phyloP scores from a whole-genome alignment of 2,888 invertebrate species.

The Fragum whitleyi region DNA sequence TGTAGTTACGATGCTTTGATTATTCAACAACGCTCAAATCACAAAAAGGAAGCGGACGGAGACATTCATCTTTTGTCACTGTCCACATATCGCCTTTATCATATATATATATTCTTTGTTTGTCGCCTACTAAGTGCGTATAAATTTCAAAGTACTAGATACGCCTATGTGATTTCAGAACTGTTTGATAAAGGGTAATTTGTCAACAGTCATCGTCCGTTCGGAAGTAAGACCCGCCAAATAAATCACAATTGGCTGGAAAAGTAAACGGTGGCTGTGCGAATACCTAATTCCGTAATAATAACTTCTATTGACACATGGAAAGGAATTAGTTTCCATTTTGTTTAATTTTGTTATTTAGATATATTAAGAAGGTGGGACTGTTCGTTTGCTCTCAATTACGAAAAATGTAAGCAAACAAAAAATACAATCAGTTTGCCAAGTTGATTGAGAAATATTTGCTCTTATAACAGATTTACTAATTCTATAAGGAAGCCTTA shows the following conservation, averaged over 20 bases:
- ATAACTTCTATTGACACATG: slow-evolving; percentile 42
- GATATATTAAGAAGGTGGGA: slow-evolving; percentile 64
- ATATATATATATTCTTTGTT: too few species aligned
- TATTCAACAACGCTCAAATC: too few species aligned
- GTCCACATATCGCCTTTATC: too few species aligned
- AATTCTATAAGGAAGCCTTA: background rate
- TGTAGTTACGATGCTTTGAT: too few species aligned
- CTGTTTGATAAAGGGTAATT: background rate
- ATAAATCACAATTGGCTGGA: slow-evolving; percentile 45
- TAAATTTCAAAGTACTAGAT: too few species aligned
- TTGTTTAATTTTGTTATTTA: slow-evolving; percentile 74
- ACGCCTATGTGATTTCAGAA: background rate
- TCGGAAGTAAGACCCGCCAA: slow-evolving; percentile 42
- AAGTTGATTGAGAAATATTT: slow-evolving; percentile 26
- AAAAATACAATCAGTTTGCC: slow-evolving; percentile 17
- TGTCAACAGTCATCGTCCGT: slow-evolving; percentile 16
- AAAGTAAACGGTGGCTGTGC: slow-evolving; percentile 44
- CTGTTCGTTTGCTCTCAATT: slow-evolving; percentile 54
- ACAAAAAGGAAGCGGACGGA: too few species aligned
- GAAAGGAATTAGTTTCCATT: slow-evolving; percentile 54
- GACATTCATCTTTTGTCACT: too few species aligned
- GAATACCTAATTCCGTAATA: slow-evolving; percentile 30
- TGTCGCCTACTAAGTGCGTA: too few species aligned
- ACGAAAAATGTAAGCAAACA: slow-evolving; percentile 61
- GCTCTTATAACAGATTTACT: slow-evolving; percentile 22